A percentile compares a stretch with the other conserved stretches of the same genome.
These are phyloP conservation scores for Amitus sp. DNA, from an alignment of 2,888 invertebrate genomes.

Conservation along the genomic window DNA sequence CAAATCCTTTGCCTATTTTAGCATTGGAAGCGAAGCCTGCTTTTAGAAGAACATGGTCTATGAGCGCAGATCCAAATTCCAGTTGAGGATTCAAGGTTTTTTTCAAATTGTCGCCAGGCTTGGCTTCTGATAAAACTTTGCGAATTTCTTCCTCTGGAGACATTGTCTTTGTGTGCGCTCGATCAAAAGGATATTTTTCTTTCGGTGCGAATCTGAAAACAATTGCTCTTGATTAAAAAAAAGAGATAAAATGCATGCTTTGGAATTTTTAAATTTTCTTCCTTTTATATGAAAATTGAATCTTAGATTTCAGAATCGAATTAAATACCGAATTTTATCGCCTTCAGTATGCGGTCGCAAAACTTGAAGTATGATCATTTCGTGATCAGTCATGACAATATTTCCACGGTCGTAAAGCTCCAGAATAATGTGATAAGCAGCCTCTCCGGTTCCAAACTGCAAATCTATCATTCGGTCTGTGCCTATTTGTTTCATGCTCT, in stretches of 20 bases:
- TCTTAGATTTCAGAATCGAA: too few species aligned
- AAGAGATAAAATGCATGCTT: too few species aligned
- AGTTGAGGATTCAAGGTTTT: conserved; percentile 84
- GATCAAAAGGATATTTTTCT: conserved; percentile 88
- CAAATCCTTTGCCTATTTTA: conserved; percentile 76
- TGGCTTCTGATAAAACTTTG: conserved; percentile 72
- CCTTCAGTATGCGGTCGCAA: conserved; percentile 91
- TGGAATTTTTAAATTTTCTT: too few species aligned
- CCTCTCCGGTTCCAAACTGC: conserved; percentile 94
- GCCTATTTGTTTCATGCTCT: conserved; percentile 86
- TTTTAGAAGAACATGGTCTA: conserved; percentile 87
- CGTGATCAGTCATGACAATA: conserved; percentile 90
- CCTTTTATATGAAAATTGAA: neutral
- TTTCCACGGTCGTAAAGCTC: conserved; percentile 98
- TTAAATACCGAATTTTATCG: conserved; percentile 84
- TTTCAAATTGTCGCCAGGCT: conserved; percentile 80
- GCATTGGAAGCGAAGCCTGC: conserved; percentile 73
- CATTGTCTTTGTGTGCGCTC: conserved; percentile 74
- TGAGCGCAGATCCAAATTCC: conserved; percentile 91
- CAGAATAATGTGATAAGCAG: conserved; percentile 93
- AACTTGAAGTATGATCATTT: conserved; percentile 92
- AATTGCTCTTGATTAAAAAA: neutral
- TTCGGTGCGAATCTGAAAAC: conserved; percentile 85
- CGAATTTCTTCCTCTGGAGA: conserved; percentile 70
- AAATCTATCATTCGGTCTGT: conserved; percentile 93